Evolutionary conservation across 2,113 vertebrate species (phyloP).

Genomic region (Neolamprologus falcicula): DNA sequence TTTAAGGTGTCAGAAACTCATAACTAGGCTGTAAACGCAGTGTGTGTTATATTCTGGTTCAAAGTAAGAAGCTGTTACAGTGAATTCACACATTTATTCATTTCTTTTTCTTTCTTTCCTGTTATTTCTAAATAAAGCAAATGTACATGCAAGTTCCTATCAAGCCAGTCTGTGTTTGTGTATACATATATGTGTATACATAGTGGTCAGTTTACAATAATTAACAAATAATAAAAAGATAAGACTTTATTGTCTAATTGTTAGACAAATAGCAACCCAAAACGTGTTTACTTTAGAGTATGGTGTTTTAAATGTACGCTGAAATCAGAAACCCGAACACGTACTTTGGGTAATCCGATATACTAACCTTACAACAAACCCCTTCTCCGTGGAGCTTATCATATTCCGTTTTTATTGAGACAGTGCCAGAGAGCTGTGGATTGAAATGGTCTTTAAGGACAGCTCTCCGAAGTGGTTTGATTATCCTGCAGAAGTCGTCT

Average conservation of each 20-base stretch:
- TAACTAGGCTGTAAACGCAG: background rate
- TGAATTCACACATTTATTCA: background rate
- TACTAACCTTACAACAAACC: background rate
- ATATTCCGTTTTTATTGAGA: slow-evolving; percentile 21
- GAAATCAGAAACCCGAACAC: background rate
- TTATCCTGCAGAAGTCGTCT: background rate
- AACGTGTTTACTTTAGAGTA: background rate
- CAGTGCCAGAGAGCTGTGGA: background rate
- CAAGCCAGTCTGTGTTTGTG: background rate
- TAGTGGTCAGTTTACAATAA: background rate
- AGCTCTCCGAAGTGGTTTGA: background rate
- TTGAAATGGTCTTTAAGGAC: background rate
- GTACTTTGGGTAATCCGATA: slow-evolving; percentile 12
- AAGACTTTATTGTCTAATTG: background rate
- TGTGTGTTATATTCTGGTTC: background rate
- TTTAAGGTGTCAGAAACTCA: slow-evolving; percentile 45
- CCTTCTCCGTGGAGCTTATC: background rate
- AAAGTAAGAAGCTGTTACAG: background rate
- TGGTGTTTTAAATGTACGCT: background rate
- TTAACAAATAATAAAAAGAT: background rate
- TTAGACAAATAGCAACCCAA: background rate
- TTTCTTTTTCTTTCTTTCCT: background rate
- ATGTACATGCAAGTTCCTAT: background rate
- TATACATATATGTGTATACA: background rate
- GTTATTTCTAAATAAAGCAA: background rate